These are phyloP conservation scores for Lasiommata megera DNA, from an alignment of 2,888 invertebrate species.

Conservation along the genomic window DNA sequence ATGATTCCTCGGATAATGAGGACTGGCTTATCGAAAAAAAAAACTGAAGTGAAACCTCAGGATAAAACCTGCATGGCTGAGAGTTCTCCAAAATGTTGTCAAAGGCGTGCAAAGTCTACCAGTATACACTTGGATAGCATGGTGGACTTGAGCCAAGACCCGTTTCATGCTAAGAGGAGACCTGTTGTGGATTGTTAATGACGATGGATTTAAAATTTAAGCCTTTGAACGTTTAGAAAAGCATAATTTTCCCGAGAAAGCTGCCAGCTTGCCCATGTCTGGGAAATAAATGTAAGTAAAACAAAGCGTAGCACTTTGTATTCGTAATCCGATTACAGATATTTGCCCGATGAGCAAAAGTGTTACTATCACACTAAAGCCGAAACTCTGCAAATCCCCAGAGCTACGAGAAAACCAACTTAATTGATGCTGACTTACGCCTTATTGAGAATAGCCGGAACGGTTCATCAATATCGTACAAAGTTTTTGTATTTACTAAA, in stretches of 20 bases:
- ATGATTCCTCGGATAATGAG: no score
- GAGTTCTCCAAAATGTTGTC: no score
- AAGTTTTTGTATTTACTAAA: not conserved
- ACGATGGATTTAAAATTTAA: no score
- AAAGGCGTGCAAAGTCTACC: no score
- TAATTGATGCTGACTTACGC: not conserved
- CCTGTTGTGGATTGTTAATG: no score
- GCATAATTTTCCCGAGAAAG: not conserved
- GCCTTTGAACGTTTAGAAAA: not conserved
- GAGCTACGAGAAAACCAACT: not conserved
- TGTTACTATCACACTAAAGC: not conserved
- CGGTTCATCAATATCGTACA: not conserved
- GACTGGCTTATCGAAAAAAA: no score
- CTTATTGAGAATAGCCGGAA: not conserved
- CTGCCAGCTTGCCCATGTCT: not conserved
- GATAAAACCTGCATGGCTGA: no score
- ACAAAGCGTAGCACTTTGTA: not conserved
- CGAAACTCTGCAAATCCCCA: not conserved
- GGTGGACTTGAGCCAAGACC: no score
- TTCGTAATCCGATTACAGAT: constrained; percentile 7
- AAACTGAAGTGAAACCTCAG: no score
- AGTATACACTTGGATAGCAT: no score
- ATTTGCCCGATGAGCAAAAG: constrained; percentile 2
- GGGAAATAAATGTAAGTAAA: not conserved
- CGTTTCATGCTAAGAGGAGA: no score